Evolutionary conservation across 2,888 invertebrate species (phyloP), one percentile per base, ranked within the genome.

Genomic region (Gordius sp.): DNA sequence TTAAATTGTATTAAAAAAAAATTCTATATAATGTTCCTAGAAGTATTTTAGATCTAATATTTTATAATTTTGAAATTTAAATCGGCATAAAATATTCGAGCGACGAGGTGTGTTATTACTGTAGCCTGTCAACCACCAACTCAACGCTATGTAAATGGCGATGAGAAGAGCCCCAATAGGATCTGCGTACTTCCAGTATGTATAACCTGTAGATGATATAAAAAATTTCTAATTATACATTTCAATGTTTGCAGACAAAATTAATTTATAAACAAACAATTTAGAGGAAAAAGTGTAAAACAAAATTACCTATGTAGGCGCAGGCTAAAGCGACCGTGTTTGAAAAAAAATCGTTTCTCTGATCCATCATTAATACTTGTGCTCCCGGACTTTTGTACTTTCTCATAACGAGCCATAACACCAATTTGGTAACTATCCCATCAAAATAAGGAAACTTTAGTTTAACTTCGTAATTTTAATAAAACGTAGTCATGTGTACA

Each of bases 101-200:
- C n/a, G n/a, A n/a, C n/a, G n/a, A n/a, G n/a, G n/a, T n/a, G n/a
- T n/a, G n/a, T n/a, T n/a, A n/a, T 63, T 60, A 69, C 70, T 68
- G 60, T 64, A 65, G 2, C 72, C 72, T 1, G 71, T 71, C 2
- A 63, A 61, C 60, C 65, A 66, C 69, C 71, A 71, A 54, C 66
- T 69, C 58, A 64, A 61, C 8, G 68, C 64, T 59, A 72, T 72
- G 64, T 72, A 73, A 26, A 70, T 26, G 26, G 68, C 68, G 52
- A 73, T 72, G 2, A 68, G 25, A 2, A 73, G 68, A 41, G 73
- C 73, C 8, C 73, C 73, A 4, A 68, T 60, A 0, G 73, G 72
- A 62, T 73, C 73, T n/a, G 69, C 61, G 60, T 67, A 72, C 24
- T 66, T 64, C 63, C 70, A 66, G 58, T 61, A 63, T 2, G 61